A percentile compares a stretch with the other conserved stretches of the same genome.
Conservation (phyloP, 2,797 vertebrate genomes). For the Gallirallus australis region DNA sequence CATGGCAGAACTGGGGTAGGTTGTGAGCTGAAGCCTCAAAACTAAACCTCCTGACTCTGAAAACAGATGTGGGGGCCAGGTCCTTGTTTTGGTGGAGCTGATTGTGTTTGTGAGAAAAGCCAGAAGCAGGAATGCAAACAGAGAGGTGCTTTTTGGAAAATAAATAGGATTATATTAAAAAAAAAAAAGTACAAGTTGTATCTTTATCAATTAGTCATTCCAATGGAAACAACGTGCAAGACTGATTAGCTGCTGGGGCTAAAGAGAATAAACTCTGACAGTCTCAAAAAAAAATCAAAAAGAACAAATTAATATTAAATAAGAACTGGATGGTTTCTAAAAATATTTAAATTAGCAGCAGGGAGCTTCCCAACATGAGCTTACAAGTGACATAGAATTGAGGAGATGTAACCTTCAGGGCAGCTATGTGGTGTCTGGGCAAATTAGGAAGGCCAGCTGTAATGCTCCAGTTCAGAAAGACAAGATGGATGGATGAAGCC, state of each 20-base stretch:
- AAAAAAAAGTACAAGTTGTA: background rate
- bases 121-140: background rate
- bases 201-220: background rate
- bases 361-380: background rate
- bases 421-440: background rate
- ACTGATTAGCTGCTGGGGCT: background rate
- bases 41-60: background rate
- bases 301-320: background rate
- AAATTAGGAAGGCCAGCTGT: background rate
- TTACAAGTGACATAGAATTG: background rate
- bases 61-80: background rate
- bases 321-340: background rate
- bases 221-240: background rate
- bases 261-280: background rate
- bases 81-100: background rate
- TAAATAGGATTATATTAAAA: background rate
- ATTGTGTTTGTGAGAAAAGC: background rate
- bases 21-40: background rate
- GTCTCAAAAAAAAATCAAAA: background rate
- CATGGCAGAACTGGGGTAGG: background rate
- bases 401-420: background rate
- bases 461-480: background rate
- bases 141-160: background rate
- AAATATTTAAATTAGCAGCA: background rate
- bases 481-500: background rate